Conservation (phyloP, 2,888 invertebrate species). For the Ormyrus rosae region DNA sequence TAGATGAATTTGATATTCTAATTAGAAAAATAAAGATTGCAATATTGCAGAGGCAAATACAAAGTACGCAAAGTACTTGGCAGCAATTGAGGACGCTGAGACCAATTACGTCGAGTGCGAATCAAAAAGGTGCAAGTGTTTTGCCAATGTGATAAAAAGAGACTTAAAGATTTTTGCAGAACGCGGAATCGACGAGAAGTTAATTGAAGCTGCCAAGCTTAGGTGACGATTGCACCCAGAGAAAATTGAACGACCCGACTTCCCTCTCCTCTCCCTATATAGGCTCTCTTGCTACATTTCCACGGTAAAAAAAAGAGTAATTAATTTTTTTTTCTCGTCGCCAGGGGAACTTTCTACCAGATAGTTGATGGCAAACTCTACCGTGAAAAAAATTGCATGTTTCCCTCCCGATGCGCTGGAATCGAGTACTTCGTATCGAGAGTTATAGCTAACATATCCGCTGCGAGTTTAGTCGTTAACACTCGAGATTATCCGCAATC, state of each 20-base stretch:
- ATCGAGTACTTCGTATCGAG: conserved; percentile 91
- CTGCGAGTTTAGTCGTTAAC: conserved; percentile 92
- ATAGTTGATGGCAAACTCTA: conserved; percentile 88
- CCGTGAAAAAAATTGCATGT: conserved; percentile 90
- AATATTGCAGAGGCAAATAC: conserved; percentile 49
- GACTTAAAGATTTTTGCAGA: conserved; percentile 84
- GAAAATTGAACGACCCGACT: conserved; percentile 10
- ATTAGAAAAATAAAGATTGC: background rate
- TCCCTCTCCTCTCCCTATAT: background rate
- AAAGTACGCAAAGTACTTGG: conserved; percentile 70
- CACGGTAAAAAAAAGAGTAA: background rate
- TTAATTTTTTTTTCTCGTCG: conserved; percentile 48
- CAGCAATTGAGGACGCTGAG: conserved; percentile 77
- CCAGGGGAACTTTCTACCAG: conserved; percentile 87
- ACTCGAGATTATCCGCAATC: conserved; percentile 96
- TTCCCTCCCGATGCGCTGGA: conserved; percentile 93
- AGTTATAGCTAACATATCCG: conserved; percentile 83
- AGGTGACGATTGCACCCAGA: conserved; percentile 61
- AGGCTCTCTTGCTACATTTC: background rate
- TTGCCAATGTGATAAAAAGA: conserved; percentile 80
- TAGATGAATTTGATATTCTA: background rate
- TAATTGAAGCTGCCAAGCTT: conserved; percentile 79
- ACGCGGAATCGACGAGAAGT: conserved; percentile 82
- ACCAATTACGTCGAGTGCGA: conserved; percentile 79
- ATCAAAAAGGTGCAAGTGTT: conserved; percentile 81